Evolutionary conservation across 2,797 vertebrate genomes (phyloP).

Genomic region (Oophaga sylvatica): DNA sequence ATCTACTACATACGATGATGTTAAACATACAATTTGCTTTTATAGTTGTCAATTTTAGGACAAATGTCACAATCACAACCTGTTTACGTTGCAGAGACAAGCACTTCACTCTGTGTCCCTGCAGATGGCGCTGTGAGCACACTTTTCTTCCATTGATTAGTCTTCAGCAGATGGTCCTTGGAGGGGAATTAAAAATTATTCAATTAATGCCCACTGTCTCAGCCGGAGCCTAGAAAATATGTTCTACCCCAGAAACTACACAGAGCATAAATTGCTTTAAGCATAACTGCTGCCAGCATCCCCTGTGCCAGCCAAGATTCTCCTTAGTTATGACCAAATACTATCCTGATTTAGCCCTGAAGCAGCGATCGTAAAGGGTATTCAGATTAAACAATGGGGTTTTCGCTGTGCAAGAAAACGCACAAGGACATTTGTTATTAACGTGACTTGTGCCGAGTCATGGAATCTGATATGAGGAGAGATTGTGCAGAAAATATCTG

Average conservation of each 20-base stretch:
- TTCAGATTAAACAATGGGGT: constrained; percentile 7
- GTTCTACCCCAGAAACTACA: constrained; percentile 62
- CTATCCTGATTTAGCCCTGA: constrained; percentile 42
- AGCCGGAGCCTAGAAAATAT: constrained; percentile 65
- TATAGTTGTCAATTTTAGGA: background rate
- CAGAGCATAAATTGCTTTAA: constrained; percentile 64
- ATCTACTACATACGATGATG: no score
- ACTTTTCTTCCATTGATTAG: background rate
- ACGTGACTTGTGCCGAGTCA: constrained; percentile 22
- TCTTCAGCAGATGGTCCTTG: constrained; percentile 67
- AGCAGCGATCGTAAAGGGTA: background rate
- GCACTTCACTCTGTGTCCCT: background rate
- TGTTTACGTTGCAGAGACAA: background rate
- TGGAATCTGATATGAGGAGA: background rate
- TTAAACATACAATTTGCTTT: background rate
- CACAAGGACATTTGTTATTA: constrained; percentile 15
- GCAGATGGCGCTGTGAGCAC: constrained; percentile 52
- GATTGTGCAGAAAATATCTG: background rate
- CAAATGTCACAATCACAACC: background rate
- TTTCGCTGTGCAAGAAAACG: constrained; percentile 11
- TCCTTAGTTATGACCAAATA: constrained; percentile 49
- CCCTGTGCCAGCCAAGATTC: constrained; percentile 52
- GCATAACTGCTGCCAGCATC: constrained; percentile 47
- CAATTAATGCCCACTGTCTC: constrained; percentile 65
- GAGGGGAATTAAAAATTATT: constrained; percentile 68